Conservation (phyloP, 2,888 invertebrate genomes). For the Polyploca ridens region DNA sequence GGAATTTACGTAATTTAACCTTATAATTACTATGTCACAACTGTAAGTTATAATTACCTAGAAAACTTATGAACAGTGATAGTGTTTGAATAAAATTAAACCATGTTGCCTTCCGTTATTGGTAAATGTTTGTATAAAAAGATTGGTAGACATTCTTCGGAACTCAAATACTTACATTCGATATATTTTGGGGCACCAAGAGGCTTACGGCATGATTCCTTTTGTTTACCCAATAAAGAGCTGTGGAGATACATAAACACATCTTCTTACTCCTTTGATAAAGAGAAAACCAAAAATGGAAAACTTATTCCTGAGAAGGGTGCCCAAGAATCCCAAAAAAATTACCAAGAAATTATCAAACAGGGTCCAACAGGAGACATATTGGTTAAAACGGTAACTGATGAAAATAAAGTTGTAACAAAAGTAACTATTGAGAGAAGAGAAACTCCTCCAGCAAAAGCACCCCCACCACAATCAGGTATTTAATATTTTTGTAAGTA, state of each 20-base stretch:
- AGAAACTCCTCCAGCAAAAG: constrained; percentile 36
- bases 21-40: neutral
- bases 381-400: constrained; percentile 73
- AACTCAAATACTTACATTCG: constrained; percentile 62
- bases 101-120: constrained; percentile 68
- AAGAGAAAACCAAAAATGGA: constrained; percentile 46
- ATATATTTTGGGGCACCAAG: constrained; percentile 49
- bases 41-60: constrained; percentile 2
- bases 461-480: constrained; percentile 55
- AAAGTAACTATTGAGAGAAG: constrained; percentile 76
- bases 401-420: constrained; percentile 66
- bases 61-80: constrained; percentile 26
- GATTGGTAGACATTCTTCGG: constrained; percentile 57
- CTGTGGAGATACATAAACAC: constrained; percentile 55
- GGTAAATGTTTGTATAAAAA: constrained; percentile 68
- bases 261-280: constrained; percentile 56
- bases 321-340: constrained; percentile 32
- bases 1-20: neutral
- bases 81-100: constrained; percentile 34
- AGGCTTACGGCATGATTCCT: constrained; percentile 44
- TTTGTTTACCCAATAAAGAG: constrained; percentile 34
- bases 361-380: constrained; percentile 65
- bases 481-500: constrained; percentile 19
- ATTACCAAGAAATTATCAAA: constrained; percentile 49
- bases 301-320: constrained; percentile 30